phyloP scores from a whole-genome alignment of 2,113 vertebrate genomes.

The Mellivora capensis region DNA sequence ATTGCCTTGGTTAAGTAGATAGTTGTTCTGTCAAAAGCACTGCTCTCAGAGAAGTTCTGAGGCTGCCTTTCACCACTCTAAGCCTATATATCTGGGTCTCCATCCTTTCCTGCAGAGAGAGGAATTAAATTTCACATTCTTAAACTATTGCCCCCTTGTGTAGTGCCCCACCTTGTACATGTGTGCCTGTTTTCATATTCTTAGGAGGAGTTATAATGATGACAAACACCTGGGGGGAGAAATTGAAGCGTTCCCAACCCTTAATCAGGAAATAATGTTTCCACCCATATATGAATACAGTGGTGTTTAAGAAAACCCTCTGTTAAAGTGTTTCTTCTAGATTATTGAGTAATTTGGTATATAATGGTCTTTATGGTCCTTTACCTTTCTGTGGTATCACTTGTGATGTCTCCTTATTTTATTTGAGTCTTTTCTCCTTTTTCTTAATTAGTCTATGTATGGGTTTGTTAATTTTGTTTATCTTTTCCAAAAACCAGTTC shows the following conservation, averaged over 20 bases:
- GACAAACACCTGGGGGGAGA: neutral
- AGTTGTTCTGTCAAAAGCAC: neutral
- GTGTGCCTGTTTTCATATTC: neutral
- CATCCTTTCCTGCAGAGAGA: neutral
- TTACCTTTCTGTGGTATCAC: neutral
- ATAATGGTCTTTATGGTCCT: neutral
- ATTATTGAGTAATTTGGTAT: neutral
- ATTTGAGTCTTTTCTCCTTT: neutral
- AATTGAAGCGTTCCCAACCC: neutral
- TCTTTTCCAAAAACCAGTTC: neutral
- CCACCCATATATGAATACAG: neutral
- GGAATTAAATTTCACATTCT: neutral
- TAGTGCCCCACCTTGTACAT: neutral
- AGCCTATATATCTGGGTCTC: neutral
- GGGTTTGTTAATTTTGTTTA: neutral
- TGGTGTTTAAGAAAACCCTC: neutral
- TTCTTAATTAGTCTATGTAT: neutral
- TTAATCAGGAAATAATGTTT: neutral
- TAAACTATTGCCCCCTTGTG: neutral
- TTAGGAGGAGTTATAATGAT: neutral
- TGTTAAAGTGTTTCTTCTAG: neutral
- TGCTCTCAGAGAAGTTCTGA: neutral
- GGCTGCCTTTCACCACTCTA: neutral
- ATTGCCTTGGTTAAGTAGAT: neutral
- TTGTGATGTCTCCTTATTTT: neutral